Evolutionary conservation across 1,140 invertebrate genomes (phyloP), one percentile per base, ranked within the genome.

Genomic region (Hirudo medicinalis): DNA sequence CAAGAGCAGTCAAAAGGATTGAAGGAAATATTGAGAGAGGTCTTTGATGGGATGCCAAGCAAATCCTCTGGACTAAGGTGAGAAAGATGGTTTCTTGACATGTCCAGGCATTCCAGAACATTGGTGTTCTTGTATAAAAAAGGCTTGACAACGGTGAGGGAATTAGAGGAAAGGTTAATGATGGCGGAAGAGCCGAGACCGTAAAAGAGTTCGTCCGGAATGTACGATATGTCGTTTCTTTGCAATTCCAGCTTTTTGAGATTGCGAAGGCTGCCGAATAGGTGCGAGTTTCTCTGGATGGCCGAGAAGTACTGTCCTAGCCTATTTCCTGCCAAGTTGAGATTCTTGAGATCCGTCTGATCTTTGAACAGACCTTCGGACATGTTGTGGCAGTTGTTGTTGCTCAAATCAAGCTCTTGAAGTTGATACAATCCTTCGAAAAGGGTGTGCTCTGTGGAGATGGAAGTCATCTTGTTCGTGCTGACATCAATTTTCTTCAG

Each of bases 1-100:
- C 57, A 63, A 13, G 57, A 63, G 29, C 57, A 63, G 29, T 63
- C 57, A 15, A 63, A 63, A 25, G 57, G 57, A 63, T 63, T 63
- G 29, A 13, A 22, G 1, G 22, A 25, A 13, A 63, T 13, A n/a
- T 63, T 20, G 5, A 63, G 22, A 25, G 57, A 63, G 11, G 57
- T 32, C 22, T 22, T 25, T n/a, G 57, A 22, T 4, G 57, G 57
- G 22, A 63, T 25, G 22, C 9, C 29, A 13, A 63, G 57, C 29
- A 63, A 13, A 13, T 25, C 29, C 17, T 22, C 22, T 32, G 29
- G 11, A 63, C 29, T 63, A n/a, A 63, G 22, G 11, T 22, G 22
- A 1, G 57, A 63, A 63, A 63, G 29, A 25, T 63, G 22, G 19
- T 63, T 63, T 25, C 17, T 11, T 25, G 57, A 63, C 29, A 63